phyloP scores from a whole-genome alignment of 2,113 vertebrate species.

The Mixornis gularis region DNA sequence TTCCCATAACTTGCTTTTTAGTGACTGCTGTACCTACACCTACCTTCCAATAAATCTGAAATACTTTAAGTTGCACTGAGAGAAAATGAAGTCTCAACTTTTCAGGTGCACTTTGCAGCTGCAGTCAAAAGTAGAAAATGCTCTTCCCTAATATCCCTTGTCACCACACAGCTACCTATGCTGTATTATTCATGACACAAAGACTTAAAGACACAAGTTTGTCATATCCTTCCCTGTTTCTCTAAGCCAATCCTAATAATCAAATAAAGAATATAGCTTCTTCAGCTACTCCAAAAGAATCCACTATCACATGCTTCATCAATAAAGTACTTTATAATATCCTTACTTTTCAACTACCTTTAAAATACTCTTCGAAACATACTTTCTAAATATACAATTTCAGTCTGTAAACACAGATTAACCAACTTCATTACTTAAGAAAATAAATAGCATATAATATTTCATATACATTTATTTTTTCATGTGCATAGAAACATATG shows the following conservation, averaged over 20 bases:
- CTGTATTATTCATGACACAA: neutral
- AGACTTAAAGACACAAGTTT: neutral
- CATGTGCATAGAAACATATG: neutral
- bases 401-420: neutral
- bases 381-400: neutral
- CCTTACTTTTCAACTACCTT: neutral
- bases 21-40: neutral
- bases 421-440: neutral
- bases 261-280: neutral
- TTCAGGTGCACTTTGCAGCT: neutral
- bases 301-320: neutral
- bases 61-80: neutral
- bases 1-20: neutral
- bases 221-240: neutral
- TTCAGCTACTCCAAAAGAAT: neutral
- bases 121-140: neutral
- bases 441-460: neutral
- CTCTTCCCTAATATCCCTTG: neutral
- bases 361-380: neutral
- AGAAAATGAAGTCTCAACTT: neutral
- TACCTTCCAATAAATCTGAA: neutral
- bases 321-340: neutral
- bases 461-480: neutral
- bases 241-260: neutral
- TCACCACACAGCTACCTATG: neutral